Conservation (phyloP, 2,888 invertebrate species). For the Phalera bucephala region DNA sequence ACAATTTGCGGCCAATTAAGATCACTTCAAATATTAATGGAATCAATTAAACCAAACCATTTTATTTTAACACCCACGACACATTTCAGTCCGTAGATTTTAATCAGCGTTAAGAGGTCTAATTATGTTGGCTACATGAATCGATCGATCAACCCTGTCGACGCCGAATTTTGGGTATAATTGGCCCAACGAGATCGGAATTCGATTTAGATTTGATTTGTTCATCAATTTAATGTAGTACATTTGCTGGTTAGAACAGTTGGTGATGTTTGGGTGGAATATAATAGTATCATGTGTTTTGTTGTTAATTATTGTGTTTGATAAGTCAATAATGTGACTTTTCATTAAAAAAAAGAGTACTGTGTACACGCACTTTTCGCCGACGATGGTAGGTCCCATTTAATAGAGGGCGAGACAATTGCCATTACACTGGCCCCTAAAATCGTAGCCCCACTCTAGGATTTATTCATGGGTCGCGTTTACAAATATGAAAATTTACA, state of each 20-base stretch:
- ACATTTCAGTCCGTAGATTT: constrained; percentile 5
- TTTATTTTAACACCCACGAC: constrained; percentile 7
- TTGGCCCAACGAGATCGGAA: constrained; percentile 32
- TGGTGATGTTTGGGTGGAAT: too few relatives aligned
- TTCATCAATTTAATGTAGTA: constrained; percentile 16
- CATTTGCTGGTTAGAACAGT: constrained; percentile 5
- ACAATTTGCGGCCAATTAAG: constrained; percentile 28
- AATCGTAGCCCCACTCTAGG: too few relatives aligned
- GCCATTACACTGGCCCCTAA: too few relatives aligned
- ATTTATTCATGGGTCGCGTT: too few relatives aligned
- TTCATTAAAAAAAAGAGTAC: too few relatives aligned
- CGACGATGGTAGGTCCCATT: too few relatives aligned
- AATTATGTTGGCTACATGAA: constrained; percentile 27
- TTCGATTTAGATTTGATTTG: constrained; percentile 35
- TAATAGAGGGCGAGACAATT: too few relatives aligned
- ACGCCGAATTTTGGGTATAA: constrained; percentile 29
- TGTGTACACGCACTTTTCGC: too few relatives aligned
- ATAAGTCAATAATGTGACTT: too few relatives aligned
- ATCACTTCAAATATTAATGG: constrained; percentile 32
- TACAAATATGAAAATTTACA: too few relatives aligned
- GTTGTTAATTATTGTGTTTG: too few relatives aligned
- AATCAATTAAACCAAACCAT: constrained; percentile 20
- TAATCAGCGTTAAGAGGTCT: constrained; percentile 20
- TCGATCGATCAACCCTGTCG: constrained; percentile 38
- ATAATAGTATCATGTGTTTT: too few relatives aligned